phyloP scores from a whole-genome alignment of 2,797 vertebrate species.

The Sebastes jordani region DNA sequence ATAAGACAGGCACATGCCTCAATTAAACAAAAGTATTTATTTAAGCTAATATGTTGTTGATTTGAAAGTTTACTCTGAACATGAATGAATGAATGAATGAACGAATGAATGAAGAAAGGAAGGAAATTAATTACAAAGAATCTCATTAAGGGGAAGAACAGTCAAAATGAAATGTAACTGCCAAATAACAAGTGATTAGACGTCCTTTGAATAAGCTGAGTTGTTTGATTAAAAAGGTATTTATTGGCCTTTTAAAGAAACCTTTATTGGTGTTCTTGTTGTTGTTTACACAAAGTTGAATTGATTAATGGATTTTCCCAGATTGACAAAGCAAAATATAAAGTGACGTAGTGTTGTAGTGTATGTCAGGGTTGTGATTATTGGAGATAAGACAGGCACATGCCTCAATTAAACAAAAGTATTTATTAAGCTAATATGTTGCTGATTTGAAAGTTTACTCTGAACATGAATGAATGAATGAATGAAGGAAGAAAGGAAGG shows the following conservation, averaged over 20 bases:
- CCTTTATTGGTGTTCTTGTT: not conserved
- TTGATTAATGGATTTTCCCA: slow-evolving; percentile 29
- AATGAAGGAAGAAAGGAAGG: not conserved
- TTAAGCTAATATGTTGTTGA: slow-evolving; percentile 3
- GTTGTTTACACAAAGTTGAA: slow-evolving; percentile 31
- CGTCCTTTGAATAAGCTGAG: slow-evolving; percentile 11
- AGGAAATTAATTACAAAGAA: not conserved
- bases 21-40: not conserved
- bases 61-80: slow-evolving; percentile 24
- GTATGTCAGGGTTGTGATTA: not conserved
- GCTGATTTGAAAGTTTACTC: slow-evolving; percentile 16
- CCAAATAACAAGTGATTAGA: slow-evolving; percentile 13
- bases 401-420: not conserved
- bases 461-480: slow-evolving; percentile 21
- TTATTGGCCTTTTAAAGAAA: not conserved
- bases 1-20: slow-evolving; percentile 8
- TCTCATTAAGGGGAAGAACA: slow-evolving; percentile 3
- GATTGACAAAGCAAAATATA: slow-evolving; percentile 37
- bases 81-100: slow-evolving; percentile 1
- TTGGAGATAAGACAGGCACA: slow-evolving; percentile 5
- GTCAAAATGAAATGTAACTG: slow-evolving; percentile 31
- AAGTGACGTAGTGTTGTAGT: slow-evolving; percentile 28
- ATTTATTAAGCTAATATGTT: not conserved
- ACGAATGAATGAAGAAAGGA: not conserved
- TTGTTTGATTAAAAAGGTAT: slow-evolving; percentile 9